A percentile compares a stretch with the other conserved stretches of the same genome.
Evolutionary conservation across 2,888 invertebrate genomes (phyloP).

Genomic region (Choreutis nemorana): DNA sequence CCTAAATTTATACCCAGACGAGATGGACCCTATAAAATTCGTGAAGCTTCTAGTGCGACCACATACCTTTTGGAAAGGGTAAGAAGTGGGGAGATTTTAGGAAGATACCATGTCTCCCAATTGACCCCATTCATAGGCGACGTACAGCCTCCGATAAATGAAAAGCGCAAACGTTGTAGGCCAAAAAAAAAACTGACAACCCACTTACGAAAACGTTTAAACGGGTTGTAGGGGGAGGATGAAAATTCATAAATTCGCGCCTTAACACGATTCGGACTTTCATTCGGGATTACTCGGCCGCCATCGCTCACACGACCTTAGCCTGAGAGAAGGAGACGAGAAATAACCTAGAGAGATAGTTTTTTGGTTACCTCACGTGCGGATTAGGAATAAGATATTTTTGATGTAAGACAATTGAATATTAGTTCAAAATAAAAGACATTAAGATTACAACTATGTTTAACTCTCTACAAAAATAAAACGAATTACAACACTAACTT

Average conservation of each 20-base stretch:
- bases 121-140: slow-evolving; percentile 2
- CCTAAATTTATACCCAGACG: slow-evolving; percentile 3
- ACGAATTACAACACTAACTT: too few relatives aligned
- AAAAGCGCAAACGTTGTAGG: slow-evolving; percentile 3
- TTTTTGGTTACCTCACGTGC: too few relatives aligned
- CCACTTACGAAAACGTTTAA: too few relatives aligned
- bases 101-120: slow-evolving; percentile 4
- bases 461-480: too few relatives aligned
- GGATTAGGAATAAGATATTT: too few relatives aligned
- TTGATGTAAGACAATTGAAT: too few relatives aligned
- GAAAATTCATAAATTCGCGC: neutral
- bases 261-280: neutral
- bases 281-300: neutral
- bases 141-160: neutral
- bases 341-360: too few relatives aligned
- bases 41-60: neutral
- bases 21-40: slow-evolving; percentile 3
- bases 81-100: neutral
- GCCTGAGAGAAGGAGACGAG: too few relatives aligned
- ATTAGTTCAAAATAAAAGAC: too few relatives aligned
- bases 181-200: neutral
- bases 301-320: neutral
- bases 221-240: slow-evolving; percentile 5
- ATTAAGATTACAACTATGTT: too few relatives aligned
- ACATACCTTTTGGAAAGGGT: slow-evolving; percentile 1